A percentile compares a stretch with the other conserved stretches of the same genome.
phyloP scores from a whole-genome alignment of 1,140 invertebrate genomes.

The Drosophila truncata region DNA sequence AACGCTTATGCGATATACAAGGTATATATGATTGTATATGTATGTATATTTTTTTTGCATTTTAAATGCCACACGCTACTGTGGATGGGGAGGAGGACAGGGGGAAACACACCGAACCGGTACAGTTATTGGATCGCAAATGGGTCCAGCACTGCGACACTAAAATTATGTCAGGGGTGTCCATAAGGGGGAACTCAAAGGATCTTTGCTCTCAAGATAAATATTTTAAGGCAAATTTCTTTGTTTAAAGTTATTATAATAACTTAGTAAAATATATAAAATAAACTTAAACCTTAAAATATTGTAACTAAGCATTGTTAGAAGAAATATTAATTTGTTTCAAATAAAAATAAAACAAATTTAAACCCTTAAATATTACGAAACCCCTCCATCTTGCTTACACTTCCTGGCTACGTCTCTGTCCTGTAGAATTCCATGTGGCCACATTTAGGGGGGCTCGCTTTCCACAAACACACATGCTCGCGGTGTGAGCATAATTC shows the following conservation, averaged over 20 bases:
- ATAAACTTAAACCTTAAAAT: too few relatives aligned
- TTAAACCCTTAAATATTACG: too few relatives aligned
- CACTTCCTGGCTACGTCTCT: slow-evolving; percentile 23
- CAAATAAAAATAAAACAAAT: too few relatives aligned
- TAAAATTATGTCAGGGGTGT: slow-evolving; percentile 3
- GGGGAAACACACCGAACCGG: slow-evolving; percentile 28
- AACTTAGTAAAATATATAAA: neutral
- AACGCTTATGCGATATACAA: slow-evolving; percentile 50
- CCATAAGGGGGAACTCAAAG: neutral
- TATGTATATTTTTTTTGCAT: slow-evolving; percentile 31
- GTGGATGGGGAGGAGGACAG: neutral
- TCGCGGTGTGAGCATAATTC: slow-evolving; percentile 13
- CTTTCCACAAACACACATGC: slow-evolving; percentile 38
- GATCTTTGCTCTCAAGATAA: neutral
- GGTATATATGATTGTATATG: neutral
- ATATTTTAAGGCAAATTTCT: neutral
- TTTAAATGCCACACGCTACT: slow-evolving; percentile 59
- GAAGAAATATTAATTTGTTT: too few relatives aligned
- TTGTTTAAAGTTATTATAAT: neutral
- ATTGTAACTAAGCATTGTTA: too few relatives aligned
- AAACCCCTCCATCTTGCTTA: too few relatives aligned
- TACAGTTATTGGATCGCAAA: slow-evolving; percentile 44
- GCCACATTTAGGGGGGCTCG: slow-evolving; percentile 49
- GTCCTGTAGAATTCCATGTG: slow-evolving; percentile 32
- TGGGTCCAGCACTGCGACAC: slow-evolving; percentile 43